These are phyloP conservation scores for Brachyhypopomus gauderio DNA, from an alignment of 2,113 vertebrate genomes.

Conservation along the genomic window DNA sequence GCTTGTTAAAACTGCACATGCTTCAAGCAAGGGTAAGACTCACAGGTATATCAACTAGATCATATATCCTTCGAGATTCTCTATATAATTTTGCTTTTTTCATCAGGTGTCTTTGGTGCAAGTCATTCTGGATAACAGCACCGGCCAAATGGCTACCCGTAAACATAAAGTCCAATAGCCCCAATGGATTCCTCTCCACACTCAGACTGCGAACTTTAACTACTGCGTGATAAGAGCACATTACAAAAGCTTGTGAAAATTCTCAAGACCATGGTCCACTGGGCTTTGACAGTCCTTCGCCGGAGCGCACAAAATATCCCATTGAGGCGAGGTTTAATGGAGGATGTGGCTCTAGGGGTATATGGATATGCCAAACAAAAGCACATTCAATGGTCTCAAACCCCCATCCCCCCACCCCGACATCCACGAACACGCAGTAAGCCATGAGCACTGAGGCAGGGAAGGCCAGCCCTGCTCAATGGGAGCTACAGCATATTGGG, in stretches of 20 bases:
- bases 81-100: too few relatives aligned
- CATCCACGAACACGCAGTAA: conserved; percentile 28
- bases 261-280: conserved; percentile 23
- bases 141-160: too few relatives aligned
- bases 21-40: too few relatives aligned
- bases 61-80: too few relatives aligned
- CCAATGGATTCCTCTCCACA: conserved; percentile 31
- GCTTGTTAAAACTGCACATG: too few relatives aligned
- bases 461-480: conserved; percentile 25
- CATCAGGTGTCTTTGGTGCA: too few relatives aligned
- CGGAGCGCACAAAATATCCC: conserved; percentile 39
- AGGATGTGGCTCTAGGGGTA: conserved; percentile 46
- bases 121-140: too few relatives aligned
- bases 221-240: conserved; percentile 40
- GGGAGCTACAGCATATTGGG: conserved; percentile 18
- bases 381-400: conserved; percentile 45
- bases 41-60: too few relatives aligned
- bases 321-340: conserved; percentile 50
- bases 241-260: conserved; percentile 35
- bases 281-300: conserved; percentile 41
- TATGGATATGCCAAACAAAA: conserved; percentile 53
- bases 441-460: conserved; percentile 21
- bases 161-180: conserved; percentile 35
- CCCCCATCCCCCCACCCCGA: conserved; percentile 31
- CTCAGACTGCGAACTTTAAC: conserved; percentile 25